Base-by-base conservation (phyloP, 2,797 vertebrate genomes). In the Naso thynnoides region DNA sequence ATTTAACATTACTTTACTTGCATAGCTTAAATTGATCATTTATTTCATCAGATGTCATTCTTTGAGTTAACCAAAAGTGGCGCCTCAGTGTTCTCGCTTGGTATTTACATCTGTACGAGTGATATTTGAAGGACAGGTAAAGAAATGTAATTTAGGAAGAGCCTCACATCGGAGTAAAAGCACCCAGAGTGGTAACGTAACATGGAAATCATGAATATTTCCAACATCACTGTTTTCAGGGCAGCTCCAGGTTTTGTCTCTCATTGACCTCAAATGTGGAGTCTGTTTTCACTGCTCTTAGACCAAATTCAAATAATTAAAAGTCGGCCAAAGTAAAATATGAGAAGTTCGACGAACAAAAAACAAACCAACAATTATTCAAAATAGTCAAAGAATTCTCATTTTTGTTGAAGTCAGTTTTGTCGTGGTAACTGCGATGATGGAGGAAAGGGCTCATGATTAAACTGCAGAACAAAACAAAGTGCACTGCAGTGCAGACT, bases 391-490 rank as follows among this genome's bases (percentile, higher is more conserved):
- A 36, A 38, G 1, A 23, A 6, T 5, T 6, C 2, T 0, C 0
- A 23, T 6, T 19, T 16, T 33, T 54, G 10, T 27, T 41, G 21
- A 1, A 8, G 33, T 36, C 2, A 36, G 8, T 36, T 36, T 36
- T 2, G 7, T 52, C 4, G 29, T 8, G 4, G 55, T 39, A 2
- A 8, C 11, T 53, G 3, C 0, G 5, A 45, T 57, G 11, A 39
- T 31, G 3, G 19, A 23, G 36, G 3, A 21, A 38, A n/a, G 38
- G 27, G 14, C 36, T 47, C 3, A n/a, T 41, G n/a, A 53, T 18
- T 65, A n/a, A n/a, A n/a, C n/a, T n/a, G n/a, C 24, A 55, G 56
- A 31, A 59, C 41, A 42, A 8, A 68, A 49, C 21, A 16, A 6
- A 6, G 0, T 36, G 23, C 47, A 49, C 5, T 36, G 33, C 13